A percentile compares a stretch with the other conserved stretches of the same genome.
Evolutionary conservation across 2,888 invertebrate genomes (phyloP).

Genomic region (Latrodectus hesperus): DNA sequence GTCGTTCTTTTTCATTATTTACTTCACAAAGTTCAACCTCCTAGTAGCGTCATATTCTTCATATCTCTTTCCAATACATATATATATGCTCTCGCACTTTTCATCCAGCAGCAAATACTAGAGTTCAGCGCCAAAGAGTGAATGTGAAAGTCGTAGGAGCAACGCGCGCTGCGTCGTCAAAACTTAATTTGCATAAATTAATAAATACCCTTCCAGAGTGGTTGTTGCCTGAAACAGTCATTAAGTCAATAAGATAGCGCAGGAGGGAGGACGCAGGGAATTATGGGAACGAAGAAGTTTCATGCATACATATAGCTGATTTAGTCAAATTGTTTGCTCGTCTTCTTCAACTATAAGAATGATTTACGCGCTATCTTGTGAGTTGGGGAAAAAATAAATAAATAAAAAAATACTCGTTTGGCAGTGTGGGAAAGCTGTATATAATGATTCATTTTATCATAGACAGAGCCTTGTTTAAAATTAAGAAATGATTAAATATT

Average conservation of each 20-base stretch:
- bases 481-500: too few relatives aligned
- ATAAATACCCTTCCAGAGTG: constrained; percentile 8
- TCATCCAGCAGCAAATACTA: background rate
- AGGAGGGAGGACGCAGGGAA: constrained; percentile 2
- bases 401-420: too few relatives aligned
- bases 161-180: constrained; percentile 11
- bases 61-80: too few relatives aligned
- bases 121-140: background rate
- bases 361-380: background rate
- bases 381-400: too few relatives aligned
- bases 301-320: constrained; percentile 23
- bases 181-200: constrained; percentile 46
- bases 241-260: constrained; percentile 25
- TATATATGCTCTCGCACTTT: too few relatives aligned
- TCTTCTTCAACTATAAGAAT: background rate
- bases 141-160: background rate
- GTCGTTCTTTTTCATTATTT: too few relatives aligned
- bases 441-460: too few relatives aligned
- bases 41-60: too few relatives aligned
- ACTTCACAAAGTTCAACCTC: too few relatives aligned
- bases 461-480: too few relatives aligned
- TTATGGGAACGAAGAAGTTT: constrained; percentile 15
- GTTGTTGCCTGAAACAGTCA: constrained; percentile 13
- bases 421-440: too few relatives aligned
- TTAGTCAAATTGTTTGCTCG: constrained; percentile 15